Evolutionary conservation across 2,797 vertebrate genomes (phyloP), one percentile per base, ranked within the genome.

Genomic region (Pseudomugil gertrudae): DNA sequence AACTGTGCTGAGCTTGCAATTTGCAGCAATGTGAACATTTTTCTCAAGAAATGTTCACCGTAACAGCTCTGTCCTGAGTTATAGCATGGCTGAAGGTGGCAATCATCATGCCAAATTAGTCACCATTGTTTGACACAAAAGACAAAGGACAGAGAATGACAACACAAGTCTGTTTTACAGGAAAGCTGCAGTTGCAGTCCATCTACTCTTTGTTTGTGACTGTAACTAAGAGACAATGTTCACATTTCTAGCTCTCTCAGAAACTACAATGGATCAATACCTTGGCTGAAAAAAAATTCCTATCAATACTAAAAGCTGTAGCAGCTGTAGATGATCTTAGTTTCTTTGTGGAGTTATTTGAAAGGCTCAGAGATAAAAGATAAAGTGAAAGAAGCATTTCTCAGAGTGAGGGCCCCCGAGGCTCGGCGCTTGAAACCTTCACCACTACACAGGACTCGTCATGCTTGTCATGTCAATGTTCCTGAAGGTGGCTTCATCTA

Each of bases 1-100:
- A 89, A 86, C 75, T 84, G 76, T 84, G 90, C 87, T 79, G 88
- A 89, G 66, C 79, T 70, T 52, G 87, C 88, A 74, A 72, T 88
- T 87, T 77, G 72, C 78, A 52, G 74, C 60, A 73, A 86, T 56
- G 83, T 76, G 86, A 72, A 73, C 84, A 87, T 90, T 89, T 80
- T 84, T 86, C 84, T 79, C 63, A 74, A 35, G 64, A 80, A 85
- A 79, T 45, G 81, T 65, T 84, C 73, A 4, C 68, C 45, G 55
- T 74, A 78, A 87, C 73, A 33, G 83, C 80, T 48, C 63, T 15
- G 26, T 62, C 66, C 79, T 81, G 78, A 84, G 83, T 85, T 76
- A 83, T 63, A 54, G 75, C 29, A 5, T 58, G 24, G 82, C 80
- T 85, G 79, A 87, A 85, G 62, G 80, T 88, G 83, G 80, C 84